Conservation (phyloP, 2,797 vertebrate species). For the Leptatherina wallacei region DNA sequence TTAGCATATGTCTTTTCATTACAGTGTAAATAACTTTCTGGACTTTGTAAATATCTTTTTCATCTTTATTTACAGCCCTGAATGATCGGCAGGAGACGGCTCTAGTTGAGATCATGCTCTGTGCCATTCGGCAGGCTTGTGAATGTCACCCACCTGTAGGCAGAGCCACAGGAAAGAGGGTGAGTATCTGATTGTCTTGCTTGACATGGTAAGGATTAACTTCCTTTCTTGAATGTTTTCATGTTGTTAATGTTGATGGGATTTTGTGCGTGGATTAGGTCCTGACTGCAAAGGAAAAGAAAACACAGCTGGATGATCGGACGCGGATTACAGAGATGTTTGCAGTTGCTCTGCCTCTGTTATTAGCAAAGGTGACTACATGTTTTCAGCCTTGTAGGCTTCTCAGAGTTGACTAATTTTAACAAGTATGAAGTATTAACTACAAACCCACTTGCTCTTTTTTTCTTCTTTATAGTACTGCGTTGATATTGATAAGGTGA, state of each 20-base stretch:
- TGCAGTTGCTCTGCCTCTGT: slow-evolving; percentile 91
- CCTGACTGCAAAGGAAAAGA: slow-evolving; percentile 96
- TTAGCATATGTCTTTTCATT: neutral
- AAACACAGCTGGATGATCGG: slow-evolving; percentile 94
- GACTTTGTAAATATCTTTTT: neutral
- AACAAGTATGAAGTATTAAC: neutral
- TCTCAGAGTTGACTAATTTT: neutral
- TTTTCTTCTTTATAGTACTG: slow-evolving; percentile 84
- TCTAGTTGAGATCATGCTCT: slow-evolving; percentile 97
- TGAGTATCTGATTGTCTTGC: slow-evolving; percentile 53
- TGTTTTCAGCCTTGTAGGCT: neutral
- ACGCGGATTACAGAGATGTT: slow-evolving; percentile 97
- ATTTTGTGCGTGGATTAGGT: slow-evolving; percentile 81
- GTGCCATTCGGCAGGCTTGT: slow-evolving; percentile 94
- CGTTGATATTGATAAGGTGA: slow-evolving; percentile 95
- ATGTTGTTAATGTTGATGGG: slow-evolving; percentile 7
- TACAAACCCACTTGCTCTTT: neutral
- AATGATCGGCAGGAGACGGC: slow-evolving; percentile 96
- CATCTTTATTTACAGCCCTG: slow-evolving; percentile 80
- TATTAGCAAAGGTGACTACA: slow-evolving; percentile 90
- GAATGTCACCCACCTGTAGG: slow-evolving; percentile 97
- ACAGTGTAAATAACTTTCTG: neutral
- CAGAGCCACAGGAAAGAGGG: slow-evolving; percentile 95
- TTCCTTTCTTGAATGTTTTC: neutral
- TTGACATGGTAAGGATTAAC: neutral